Evolutionary conservation across 2,888 invertebrate species (phyloP), one percentile per base, ranked within the genome.

Genomic region (Halictus quadricinctus): DNA sequence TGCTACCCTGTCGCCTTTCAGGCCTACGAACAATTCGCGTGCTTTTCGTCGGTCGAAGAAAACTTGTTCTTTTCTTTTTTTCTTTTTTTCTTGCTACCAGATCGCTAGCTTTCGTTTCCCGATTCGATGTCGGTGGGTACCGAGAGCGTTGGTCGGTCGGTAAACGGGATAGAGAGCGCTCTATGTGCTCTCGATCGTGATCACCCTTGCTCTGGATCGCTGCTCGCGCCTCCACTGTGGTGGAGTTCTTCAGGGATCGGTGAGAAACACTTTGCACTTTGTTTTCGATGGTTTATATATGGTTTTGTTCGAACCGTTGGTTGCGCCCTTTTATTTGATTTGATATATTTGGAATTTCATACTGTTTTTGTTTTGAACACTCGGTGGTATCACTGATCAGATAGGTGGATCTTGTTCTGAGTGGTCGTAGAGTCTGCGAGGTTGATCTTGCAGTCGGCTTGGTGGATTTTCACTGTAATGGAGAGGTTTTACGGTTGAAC

Each of bases 1-100:
- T 64, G 66, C 77, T 66, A 66, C 46, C 81, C 25, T 72, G 85
- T 78, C 78, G 78, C 78, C 60, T 72, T 76, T 85, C 81, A 64
- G 50, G 18, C 64, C 43, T 60, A 25, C 72, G 72, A 69, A 48
- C 84, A 60, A 83, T 84, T 74, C 84, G 78, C 70, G 60, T 54
- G 78, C n/a, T 6, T 50, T 36, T 36, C 36, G 69, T 74, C 79
- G 5, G 15, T 8, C 25, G 36, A n/a, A 29, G 46, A 66, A n/a
- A n/a, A 36, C 7, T 72, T 50, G 60, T 12, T 54, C 43, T 25
- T 36, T 5, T 50, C 18, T 15, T 18, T 48, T 15, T 12, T 4
- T 10, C 8, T 48, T 41, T 74, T 48, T 64, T 25, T 29, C 29
- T 7, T 36, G 13, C 58, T 18, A 29, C 69, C 10, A 54, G 21